Base-by-base conservation (phyloP, 2,888 invertebrate genomes). In the Callosobruchus maculatus region DNA sequence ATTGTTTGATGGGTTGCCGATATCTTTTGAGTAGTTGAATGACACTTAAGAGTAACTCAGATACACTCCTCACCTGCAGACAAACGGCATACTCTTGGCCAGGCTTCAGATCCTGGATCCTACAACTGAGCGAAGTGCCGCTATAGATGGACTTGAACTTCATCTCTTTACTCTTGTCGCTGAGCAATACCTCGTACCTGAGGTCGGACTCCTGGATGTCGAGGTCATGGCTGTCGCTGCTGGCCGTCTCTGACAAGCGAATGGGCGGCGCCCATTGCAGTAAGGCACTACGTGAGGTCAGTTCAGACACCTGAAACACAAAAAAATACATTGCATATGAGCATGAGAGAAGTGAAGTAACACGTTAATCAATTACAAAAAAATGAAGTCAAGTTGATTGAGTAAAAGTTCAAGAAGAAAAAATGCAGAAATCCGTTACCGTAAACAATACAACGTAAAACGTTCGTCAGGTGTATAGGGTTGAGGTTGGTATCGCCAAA, bases 61-160 rank as follows among this genome's bases (percentile, higher is more conserved):
- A n/a, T n/a, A n/a, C n/a, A n/a, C 13, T 18, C 49, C 49, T 49
- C 13, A 49, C 49, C 87, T 93, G 93, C 78, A 94, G 89, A 82
- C 94, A 93, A 80, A 96, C 93, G 76, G 93, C 92, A 88, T 96
- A 97, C 85, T 95, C 95, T 84, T 94, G 93, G n/a, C 95, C 95
- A 20, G 97, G 96, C 85, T 93, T 92, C 82, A 97, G 88, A 87
- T 96, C 95, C 85, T 94, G 93, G 77, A 97, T 93, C 81, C 93
- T 91, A 88, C 95, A 94, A 70, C 93, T 93, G 74, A 93, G 89
- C 31, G 93, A 93, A 78, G 91, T 89, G 70, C 95, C 95, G 80
- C 92, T 93, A 86, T 95, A 95, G 79, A 96, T 93, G 77, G 93
- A 92, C 88, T 95, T 95, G 88, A 95, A 96, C 84, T 95, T 93